phyloP scores from a whole-genome alignment of 2,113 vertebrate species.

The Penelope pileata region DNA sequence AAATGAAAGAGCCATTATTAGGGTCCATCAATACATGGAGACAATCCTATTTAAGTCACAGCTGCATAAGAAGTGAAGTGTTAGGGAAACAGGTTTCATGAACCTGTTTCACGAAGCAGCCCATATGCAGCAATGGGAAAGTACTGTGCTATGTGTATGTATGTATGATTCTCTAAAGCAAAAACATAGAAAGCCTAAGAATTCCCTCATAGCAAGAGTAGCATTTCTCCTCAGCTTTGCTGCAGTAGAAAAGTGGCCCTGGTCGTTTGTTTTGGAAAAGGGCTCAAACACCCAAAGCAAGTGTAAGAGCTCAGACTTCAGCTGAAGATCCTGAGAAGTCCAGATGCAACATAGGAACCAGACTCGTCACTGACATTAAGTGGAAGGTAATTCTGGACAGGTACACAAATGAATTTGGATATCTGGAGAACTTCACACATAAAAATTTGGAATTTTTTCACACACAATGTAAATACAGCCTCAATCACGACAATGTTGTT shows the following conservation, averaged over 20 bases:
- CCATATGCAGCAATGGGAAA: not conserved
- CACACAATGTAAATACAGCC: not conserved
- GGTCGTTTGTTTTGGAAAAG: not conserved
- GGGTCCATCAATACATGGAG: rapidly evolving
- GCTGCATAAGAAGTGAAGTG: not conserved
- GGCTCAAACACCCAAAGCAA: not conserved
- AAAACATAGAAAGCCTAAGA: rapidly evolving
- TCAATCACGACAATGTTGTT: not conserved
- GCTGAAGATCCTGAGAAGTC: not conserved
- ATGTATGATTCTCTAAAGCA: not conserved
- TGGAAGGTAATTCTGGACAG: not conserved
- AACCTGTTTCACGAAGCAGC: not conserved
- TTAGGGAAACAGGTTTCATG: not conserved
- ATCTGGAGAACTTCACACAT: not conserved
- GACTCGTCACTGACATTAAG: not conserved
- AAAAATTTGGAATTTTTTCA: not conserved
- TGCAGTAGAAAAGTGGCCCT: not conserved
- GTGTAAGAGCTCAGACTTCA: not conserved
- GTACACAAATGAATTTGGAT: not conserved
- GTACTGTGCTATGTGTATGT: not conserved
- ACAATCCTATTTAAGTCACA: not conserved
- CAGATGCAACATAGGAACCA: not conserved
- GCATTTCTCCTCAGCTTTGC: not conserved
- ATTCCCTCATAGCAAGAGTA: not conserved
- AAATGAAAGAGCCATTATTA: not conserved